Evolutionary conservation across 2,888 invertebrate genomes (phyloP).

Genomic region (Steinernema scapterisci): DNA sequence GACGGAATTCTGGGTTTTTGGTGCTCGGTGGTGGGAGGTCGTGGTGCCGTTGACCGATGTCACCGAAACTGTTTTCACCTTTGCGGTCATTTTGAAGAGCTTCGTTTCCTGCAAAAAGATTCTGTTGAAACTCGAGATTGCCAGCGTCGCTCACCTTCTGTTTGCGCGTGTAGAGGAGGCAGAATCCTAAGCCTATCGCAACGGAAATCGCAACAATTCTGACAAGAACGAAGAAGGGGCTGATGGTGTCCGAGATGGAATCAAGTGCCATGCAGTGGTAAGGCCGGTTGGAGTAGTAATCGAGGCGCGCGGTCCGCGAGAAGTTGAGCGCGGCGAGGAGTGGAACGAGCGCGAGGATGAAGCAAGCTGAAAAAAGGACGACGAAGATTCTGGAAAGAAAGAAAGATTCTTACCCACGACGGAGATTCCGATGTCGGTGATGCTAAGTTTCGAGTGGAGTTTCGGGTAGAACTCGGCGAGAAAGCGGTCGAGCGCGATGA

Average conservation of each 20-base stretch:
- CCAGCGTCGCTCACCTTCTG: neutral
- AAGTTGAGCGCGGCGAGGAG: slow-evolving; percentile 12
- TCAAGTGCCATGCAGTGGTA: slow-evolving; percentile 20
- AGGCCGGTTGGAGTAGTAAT: slow-evolving; percentile 13
- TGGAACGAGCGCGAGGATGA: neutral
- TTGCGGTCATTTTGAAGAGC: slow-evolving; percentile 11
- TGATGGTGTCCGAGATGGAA: slow-evolving; percentile 5
- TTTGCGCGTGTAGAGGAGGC: neutral
- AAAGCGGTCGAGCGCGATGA: neutral
- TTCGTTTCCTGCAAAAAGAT: neutral
- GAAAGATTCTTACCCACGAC: neutral
- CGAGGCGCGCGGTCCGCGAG: neutral
- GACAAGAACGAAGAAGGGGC: slow-evolving; percentile 14
- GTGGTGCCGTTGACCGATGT: neutral
- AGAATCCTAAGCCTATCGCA: neutral
- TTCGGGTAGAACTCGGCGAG: slow-evolving; percentile 4
- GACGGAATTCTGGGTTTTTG: neutral
- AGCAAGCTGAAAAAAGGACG: neutral
- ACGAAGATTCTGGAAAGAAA: neutral
- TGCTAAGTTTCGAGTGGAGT: slow-evolving; percentile 23
- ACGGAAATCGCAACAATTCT: neutral
- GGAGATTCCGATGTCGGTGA: slow-evolving; percentile 12
- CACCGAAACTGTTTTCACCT: neutral
- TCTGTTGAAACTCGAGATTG: neutral
- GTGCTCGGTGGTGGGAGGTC: neutral